phyloP scores from a whole-genome alignment of 2,888 invertebrate genomes.

The Epinotia ramella region DNA sequence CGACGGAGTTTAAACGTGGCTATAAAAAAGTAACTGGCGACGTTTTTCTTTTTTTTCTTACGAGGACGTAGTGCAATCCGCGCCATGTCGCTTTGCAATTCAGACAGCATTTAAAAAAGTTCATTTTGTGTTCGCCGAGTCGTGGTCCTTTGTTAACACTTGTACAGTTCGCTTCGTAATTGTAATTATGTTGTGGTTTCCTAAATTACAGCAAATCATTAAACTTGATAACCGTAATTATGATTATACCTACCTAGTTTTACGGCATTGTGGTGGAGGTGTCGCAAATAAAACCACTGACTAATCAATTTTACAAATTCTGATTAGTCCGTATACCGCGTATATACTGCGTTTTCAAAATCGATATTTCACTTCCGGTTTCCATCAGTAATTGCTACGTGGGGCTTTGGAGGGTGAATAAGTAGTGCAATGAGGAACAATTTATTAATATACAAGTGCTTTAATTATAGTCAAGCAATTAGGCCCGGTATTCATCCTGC shows the following conservation, averaged over 20 bases:
- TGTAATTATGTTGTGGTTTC: neutral
- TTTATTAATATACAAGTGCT: neutral
- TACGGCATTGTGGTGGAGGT: neutral
- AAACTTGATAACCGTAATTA: neutral
- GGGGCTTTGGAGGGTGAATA: conserved; percentile 8
- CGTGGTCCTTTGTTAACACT: conserved; percentile 4
- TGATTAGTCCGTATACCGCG: conserved; percentile 20
- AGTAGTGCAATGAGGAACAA: neutral
- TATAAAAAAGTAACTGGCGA: conserved; percentile 12
- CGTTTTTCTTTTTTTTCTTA: conserved; percentile 12
- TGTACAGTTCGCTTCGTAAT: neutral
- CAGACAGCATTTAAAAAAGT: conserved; percentile 4
- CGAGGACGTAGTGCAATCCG: conserved; percentile 28
- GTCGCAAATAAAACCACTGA: conserved; percentile 3
- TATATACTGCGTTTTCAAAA: too few species aligned
- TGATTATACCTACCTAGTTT: neutral
- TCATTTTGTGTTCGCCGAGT: neutral
- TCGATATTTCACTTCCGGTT: conserved; percentile 34
- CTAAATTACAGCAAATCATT: conserved; percentile 2
- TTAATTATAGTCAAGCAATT: neutral
- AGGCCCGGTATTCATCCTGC: neutral
- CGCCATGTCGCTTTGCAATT: conserved; percentile 16
- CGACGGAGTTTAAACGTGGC: conserved; percentile 7
- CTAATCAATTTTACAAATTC: conserved; percentile 23
- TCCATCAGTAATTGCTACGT: conserved; percentile 22